A percentile compares a stretch with the other conserved stretches of the same genome.
Conservation (phyloP, 2,797 vertebrate species). For the Chrosomus eos region DNA sequence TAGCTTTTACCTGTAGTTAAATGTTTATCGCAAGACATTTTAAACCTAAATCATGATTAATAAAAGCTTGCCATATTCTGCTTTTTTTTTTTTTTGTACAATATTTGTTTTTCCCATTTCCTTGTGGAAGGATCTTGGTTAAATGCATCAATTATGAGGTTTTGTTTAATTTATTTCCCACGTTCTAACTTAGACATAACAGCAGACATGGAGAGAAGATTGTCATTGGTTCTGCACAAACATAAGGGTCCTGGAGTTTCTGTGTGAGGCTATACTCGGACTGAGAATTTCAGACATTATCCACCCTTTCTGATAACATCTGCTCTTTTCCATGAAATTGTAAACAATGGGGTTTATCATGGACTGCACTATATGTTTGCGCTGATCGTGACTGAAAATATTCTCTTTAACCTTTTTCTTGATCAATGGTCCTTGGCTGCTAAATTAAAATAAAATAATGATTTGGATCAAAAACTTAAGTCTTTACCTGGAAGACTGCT, state of each 20-base stretch:
- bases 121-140: not conserved
- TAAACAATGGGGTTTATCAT: not conserved
- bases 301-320: not conserved
- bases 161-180: constrained; percentile 27
- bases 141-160: not conserved
- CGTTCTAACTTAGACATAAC: constrained; percentile 53
- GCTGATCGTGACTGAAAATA: not conserved
- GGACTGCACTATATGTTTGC: not conserved
- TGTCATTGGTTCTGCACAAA: constrained; percentile 1
- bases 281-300: not conserved
- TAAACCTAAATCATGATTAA: not conserved
- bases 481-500: not conserved
- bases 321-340: not conserved
- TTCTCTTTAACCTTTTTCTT: not conserved
- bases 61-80: not conserved
- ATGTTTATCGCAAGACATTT: not conserved
- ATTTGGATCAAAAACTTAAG: not conserved
- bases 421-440: not conserved
- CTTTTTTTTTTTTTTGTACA: not conserved
- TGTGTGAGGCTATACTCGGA: not conserved
- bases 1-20: not conserved
- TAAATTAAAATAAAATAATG: not conserved
- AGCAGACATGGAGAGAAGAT: not conserved
- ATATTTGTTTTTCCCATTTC: not conserved
- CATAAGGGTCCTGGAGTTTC: constrained; percentile 6